Base-by-base conservation (phyloP, 1,140 invertebrate species). In the Cardiocondyla obscurior region DNA sequence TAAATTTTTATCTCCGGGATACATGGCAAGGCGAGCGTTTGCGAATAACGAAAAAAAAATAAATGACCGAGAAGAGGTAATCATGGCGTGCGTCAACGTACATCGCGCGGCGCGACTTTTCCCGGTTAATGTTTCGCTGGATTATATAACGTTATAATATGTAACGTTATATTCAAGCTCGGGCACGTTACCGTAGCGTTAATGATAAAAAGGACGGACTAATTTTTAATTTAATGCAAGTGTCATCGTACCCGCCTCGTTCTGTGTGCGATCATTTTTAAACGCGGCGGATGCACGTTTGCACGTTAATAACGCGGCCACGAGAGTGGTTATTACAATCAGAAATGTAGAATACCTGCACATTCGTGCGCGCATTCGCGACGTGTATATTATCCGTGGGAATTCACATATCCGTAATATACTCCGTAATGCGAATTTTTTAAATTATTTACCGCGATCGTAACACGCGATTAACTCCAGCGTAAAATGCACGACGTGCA, bases 201-300 rank as follows among this genome's bases (percentile, higher is more conserved):
- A 79, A 79, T 65, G 46, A 77, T 67, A 77, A 77, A 67, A 53
- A 36, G 51, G 33, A 22, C 8, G 53, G 22, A 53, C 44, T 65
- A 77, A 65, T 77, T 79, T 79, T 79, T 79, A 55, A 79, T 79
- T 79, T 79, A 62, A 76, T 36, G 36, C 8, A 49, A 64, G 30
- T 36, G 46, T n/a, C 12, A 19, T 76, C 14, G 1, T 28, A 7
- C 4, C 2, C 7, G 22, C 8, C 12, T 36, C 28, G 12, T n/a
- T n/a, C 58, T 28, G 44, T 19, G 5, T 19, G 10, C 33, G 33
- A 55, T 67, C 55, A 76, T 64, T 79, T 79, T 67, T 69, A 53
- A 67, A 53, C 33, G 3, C 39, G 39, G 42, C 44, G 16, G 49
- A 12, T 28, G 22, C 16, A 14, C 28, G 3, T 67, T 67, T 67